Evolutionary conservation across 2,888 invertebrate species (phyloP).

Genomic region (Andrena fulva): DNA sequence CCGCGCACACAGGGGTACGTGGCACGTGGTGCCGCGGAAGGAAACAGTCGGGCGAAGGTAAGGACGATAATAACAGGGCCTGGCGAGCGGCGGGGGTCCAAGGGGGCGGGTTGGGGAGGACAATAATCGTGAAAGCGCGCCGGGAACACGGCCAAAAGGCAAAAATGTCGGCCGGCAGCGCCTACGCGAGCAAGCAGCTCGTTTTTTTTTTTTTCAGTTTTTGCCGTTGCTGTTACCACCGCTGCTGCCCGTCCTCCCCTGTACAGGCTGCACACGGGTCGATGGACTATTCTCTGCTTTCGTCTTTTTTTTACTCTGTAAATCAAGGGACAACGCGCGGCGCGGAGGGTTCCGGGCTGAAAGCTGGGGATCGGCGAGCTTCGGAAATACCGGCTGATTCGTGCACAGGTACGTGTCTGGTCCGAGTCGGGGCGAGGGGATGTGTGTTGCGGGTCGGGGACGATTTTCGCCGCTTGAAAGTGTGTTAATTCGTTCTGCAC

Average conservation of each 20-base stretch:
- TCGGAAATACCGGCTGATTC: slow-evolving; percentile 40
- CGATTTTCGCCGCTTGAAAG: too few relatives aligned
- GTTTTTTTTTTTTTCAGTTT: slow-evolving; percentile 26
- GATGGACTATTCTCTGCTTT: slow-evolving; percentile 39
- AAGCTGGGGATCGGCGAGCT: slow-evolving; percentile 38
- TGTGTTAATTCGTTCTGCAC: too few relatives aligned
- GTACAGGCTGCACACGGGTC: slow-evolving; percentile 29
- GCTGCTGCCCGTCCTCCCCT: slow-evolving; percentile 14
- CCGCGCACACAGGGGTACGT: slow-evolving; percentile 29
- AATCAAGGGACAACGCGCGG: slow-evolving; percentile 34
- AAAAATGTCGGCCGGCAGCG: slow-evolving; percentile 68
- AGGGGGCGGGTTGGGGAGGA: slow-evolving; percentile 43
- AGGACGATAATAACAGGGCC: slow-evolving; percentile 70
- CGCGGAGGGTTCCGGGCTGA: background rate
- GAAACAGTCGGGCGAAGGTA: slow-evolving; percentile 63
- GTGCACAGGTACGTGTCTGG: slow-evolving; percentile 1
- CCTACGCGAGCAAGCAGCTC: slow-evolving; percentile 51
- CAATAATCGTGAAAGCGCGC: slow-evolving; percentile 75
- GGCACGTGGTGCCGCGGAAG: slow-evolving; percentile 59
- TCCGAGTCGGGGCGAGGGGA: background rate
- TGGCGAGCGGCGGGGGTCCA: slow-evolving; percentile 3
- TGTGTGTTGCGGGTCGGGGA: background rate
- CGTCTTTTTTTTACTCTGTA: background rate
- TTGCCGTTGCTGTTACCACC: slow-evolving; percentile 43
- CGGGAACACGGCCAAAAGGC: slow-evolving; percentile 77